Conservation (phyloP, 2,113 vertebrate genomes). For the Plecotus auritus region DNA sequence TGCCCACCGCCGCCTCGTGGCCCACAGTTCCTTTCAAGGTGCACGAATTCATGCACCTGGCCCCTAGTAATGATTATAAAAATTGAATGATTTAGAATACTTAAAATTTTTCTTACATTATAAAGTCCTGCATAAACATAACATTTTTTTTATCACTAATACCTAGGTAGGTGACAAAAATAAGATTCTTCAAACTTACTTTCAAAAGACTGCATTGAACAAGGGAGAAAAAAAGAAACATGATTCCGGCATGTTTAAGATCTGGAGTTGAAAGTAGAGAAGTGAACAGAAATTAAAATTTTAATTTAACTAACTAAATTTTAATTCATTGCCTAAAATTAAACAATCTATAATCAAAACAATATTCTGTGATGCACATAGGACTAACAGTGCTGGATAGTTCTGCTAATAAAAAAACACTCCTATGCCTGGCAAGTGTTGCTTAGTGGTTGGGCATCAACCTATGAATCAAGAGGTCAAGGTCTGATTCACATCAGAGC, state of each 20-base stretch:
- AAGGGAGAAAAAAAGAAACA: neutral
- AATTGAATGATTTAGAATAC: neutral
- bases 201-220: neutral
- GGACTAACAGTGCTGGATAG: neutral
- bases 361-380: neutral
- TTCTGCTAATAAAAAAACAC: neutral
- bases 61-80: neutral
- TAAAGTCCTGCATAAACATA: neutral
- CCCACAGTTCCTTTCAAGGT: no score
- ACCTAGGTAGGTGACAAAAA: neutral
- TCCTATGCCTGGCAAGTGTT: neutral
- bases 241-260: neutral
- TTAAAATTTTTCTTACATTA: neutral
- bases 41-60: no score
- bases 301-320: neutral
- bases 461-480: no score
- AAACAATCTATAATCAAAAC: neutral
- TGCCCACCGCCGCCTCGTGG: no score
- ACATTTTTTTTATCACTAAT: neutral
- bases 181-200: neutral
- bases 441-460: no score
- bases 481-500: no score
- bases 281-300: neutral
- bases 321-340: neutral
- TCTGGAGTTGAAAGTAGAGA: neutral